A percentile compares a stretch with the other conserved stretches of the same genome.
Evolutionary conservation across 2,113 vertebrate genomes (phyloP).

Genomic region (Cyprinodon tularosa): DNA sequence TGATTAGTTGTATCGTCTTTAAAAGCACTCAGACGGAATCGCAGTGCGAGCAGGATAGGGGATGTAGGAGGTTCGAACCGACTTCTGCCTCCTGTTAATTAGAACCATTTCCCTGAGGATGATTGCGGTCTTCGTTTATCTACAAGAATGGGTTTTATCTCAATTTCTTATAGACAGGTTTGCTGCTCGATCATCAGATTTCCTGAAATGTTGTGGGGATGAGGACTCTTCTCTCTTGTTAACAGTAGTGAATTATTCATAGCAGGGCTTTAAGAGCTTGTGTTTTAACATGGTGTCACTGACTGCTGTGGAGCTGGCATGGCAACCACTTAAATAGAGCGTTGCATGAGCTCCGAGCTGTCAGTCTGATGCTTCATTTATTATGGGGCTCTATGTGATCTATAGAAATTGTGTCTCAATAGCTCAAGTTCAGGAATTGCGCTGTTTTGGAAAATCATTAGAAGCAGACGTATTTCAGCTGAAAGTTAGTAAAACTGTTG

Average conservation of each 20-base stretch:
- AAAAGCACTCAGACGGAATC: constrained; percentile 64
- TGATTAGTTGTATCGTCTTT: constrained; percentile 63
- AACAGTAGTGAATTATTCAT: constrained; percentile 72
- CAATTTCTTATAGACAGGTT: constrained; percentile 15
- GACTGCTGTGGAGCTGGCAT: constrained; percentile 74
- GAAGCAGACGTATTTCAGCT: neutral
- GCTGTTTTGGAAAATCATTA: neutral
- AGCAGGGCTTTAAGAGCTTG: constrained; percentile 51
- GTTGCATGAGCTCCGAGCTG: constrained; percentile 48
- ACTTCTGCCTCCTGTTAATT: constrained; percentile 55
- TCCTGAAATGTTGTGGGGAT: constrained; percentile 37
- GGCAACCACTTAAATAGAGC: constrained; percentile 72
- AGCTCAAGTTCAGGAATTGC: constrained; percentile 8
- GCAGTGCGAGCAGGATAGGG: constrained; percentile 47
- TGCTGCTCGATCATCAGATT: constrained; percentile 28
- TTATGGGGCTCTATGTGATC: constrained; percentile 20
- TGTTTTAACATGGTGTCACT: constrained; percentile 65
- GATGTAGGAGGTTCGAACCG: constrained; percentile 66
- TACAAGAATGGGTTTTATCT: constrained; percentile 30
- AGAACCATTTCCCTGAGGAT: constrained; percentile 26
- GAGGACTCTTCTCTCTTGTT: constrained; percentile 38
- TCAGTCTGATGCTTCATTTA: constrained; percentile 48
- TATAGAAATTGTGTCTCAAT: neutral
- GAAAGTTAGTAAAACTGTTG: too few species aligned
- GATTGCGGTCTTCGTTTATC: constrained; percentile 16